A percentile compares a stretch with the other conserved stretches of the same genome.
Conservation (phyloP, 2,888 invertebrate genomes). For the Cyrtodaria siliqua region DNA sequence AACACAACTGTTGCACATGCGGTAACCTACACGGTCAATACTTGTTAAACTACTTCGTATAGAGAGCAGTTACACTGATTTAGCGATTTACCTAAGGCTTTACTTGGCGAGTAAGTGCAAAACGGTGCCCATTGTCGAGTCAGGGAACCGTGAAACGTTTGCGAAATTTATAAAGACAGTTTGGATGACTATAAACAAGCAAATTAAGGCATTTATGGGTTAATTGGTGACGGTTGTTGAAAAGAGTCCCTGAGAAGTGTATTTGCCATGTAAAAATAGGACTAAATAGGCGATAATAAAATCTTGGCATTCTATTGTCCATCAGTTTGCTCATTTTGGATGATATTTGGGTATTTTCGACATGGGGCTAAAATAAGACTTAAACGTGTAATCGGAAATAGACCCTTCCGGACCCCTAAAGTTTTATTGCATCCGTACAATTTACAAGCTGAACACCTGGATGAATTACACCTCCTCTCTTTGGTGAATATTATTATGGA, state of each 20-base stretch:
- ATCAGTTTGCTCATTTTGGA: too few relatives aligned
- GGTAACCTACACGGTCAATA: conserved; percentile 9
- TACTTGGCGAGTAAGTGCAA: conserved; percentile 30
- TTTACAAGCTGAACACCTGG: too few relatives aligned
- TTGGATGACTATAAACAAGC: conserved; percentile 53
- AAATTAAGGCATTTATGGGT: conserved; percentile 58
- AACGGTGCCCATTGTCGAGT: conserved; percentile 16
- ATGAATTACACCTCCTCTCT: too few relatives aligned
- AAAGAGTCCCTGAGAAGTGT: conserved; percentile 1
- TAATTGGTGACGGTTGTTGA: conserved; percentile 25
- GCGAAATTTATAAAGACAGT: conserved; percentile 43
- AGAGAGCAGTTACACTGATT: too few relatives aligned
- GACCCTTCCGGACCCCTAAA: too few relatives aligned
- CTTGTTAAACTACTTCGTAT: background rate
- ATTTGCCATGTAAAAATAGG: background rate
- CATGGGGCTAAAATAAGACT: too few relatives aligned
- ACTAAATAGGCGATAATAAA: background rate
- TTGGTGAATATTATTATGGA: too few relatives aligned
- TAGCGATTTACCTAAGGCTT: background rate
- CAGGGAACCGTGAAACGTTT: conserved; percentile 39
- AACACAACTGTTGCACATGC: conserved; percentile 51
- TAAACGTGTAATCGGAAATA: too few relatives aligned
- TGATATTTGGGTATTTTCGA: too few relatives aligned
- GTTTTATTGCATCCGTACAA: too few relatives aligned
- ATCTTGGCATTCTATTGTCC: too few relatives aligned